These are phyloP conservation scores for Empis livida DNA, from an alignment of 2,888 invertebrate species.

Conservation along the genomic window DNA sequence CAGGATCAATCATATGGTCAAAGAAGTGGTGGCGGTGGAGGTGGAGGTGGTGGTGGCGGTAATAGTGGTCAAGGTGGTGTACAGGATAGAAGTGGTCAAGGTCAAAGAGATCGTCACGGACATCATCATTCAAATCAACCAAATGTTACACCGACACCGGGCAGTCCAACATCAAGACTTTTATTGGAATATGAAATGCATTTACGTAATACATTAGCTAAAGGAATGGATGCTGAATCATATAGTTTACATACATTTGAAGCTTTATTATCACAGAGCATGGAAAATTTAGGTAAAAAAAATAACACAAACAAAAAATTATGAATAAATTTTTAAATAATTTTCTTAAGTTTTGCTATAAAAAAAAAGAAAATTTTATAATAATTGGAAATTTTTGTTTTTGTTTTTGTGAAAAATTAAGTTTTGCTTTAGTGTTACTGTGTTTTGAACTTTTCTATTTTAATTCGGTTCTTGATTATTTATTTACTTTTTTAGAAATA, in stretches of 20 bases:
- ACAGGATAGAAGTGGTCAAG: constrained; percentile 6
- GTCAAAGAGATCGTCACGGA: constrained; percentile 36
- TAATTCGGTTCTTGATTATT: background rate
- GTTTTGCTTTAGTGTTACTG: background rate
- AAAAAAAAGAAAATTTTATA: background rate
- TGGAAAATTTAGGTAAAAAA: constrained; percentile 80
- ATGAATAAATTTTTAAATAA: background rate
- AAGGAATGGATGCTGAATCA: constrained; percentile 91
- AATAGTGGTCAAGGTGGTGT: constrained; percentile 22
- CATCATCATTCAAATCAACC: constrained; percentile 55
- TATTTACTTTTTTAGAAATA: background rate
- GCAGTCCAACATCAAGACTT: constrained; percentile 72
- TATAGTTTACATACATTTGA: constrained; percentile 90
- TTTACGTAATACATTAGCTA: constrained; percentile 78
- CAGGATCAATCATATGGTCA: constrained; percentile 61
- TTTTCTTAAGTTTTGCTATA: background rate
- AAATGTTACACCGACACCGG: constrained; percentile 62
- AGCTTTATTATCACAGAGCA: constrained; percentile 82
- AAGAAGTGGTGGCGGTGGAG: constrained; percentile 27
- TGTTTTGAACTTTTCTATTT: constrained; percentile 1
- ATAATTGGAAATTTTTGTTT: background rate
- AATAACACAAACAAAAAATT: too few species aligned
- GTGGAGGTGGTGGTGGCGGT: constrained; percentile 16
- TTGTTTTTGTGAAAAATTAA: background rate
- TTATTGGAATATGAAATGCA: constrained; percentile 90